These are phyloP conservation scores for Chelonus formosanus DNA, from an alignment of 2,888 invertebrate genomes.

Conservation along the genomic window DNA sequence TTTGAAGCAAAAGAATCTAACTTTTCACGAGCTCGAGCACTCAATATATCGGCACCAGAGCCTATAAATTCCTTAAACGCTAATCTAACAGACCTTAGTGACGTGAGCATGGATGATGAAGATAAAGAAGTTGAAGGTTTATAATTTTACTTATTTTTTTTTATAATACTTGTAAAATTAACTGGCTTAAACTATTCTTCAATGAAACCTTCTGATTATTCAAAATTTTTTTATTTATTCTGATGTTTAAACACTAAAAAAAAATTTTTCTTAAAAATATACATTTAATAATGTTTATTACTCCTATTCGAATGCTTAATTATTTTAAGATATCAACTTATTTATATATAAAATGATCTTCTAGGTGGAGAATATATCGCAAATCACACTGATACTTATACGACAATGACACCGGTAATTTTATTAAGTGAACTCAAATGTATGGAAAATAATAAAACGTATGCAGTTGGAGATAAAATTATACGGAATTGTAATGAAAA, in stretches of 20 bases:
- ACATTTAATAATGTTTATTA: not conserved
- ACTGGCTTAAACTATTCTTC: not conserved
- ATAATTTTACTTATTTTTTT: conserved; percentile 5
- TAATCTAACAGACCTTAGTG: conserved; percentile 75
- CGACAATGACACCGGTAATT: conserved; percentile 45
- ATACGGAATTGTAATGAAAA: conserved; percentile 80
- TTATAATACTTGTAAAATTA: not conserved
- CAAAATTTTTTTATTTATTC: too few species aligned
- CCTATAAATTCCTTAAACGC: conserved; percentile 58
- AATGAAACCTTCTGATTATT: too few species aligned
- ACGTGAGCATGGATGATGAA: conserved; percentile 79
- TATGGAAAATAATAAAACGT: conserved; percentile 59
- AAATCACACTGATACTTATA: conserved; percentile 48
- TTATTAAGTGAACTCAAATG: conserved; percentile 43
- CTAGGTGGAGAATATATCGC: conserved; percentile 57
- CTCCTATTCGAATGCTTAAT: not conserved
- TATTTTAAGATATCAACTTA: not conserved
- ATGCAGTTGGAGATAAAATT: conserved; percentile 74
- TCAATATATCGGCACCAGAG: conserved; percentile 58
- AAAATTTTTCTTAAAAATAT: too few species aligned
- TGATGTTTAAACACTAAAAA: too few species aligned
- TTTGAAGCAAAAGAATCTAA: conserved; percentile 34
- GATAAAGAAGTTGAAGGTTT: conserved; percentile 63
- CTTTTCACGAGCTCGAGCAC: conserved; percentile 53
- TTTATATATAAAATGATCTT: not conserved